Percentiles rank a stretch among this genome's conserved stretches.
phyloP scores from a whole-genome alignment of 2,888 invertebrate genomes.

The Sminthurinus aureus region DNA sequence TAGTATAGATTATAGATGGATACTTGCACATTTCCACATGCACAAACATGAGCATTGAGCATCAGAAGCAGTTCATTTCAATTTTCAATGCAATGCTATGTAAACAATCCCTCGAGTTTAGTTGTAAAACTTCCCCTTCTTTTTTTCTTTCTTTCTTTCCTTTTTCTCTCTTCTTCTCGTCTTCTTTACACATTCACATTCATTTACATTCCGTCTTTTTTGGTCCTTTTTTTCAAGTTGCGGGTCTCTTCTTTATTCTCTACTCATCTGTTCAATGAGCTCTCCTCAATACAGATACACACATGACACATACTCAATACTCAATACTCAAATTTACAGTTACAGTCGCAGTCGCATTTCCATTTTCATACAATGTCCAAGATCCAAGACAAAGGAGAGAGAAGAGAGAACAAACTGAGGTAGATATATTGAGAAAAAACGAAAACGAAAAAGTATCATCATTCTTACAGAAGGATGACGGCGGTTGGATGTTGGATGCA shows the following conservation, averaged over 20 bases:
- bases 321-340: background rate
- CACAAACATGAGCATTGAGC: too few species aligned
- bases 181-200: constrained; percentile 3
- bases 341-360: background rate
- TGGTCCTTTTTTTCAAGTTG: background rate
- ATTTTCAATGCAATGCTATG: constrained; percentile 39
- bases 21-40: background rate
- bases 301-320: too few species aligned
- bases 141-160: constrained; percentile 9
- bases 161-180: constrained; percentile 26
- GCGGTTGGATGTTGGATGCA: constrained; percentile 43
- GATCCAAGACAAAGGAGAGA: background rate
- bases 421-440: background rate
- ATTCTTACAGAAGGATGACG: too few species aligned
- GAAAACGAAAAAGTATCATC: background rate
- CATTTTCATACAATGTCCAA: background rate
- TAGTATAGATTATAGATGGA: too few species aligned
- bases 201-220: background rate
- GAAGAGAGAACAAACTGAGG: background rate
- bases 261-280: background rate
- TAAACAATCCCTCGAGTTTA: constrained; percentile 40
- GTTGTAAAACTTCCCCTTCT: constrained; percentile 36
- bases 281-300: too few species aligned
- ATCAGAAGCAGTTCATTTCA: constrained; percentile 20
- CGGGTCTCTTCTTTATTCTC: background rate